phyloP scores from a whole-genome alignment of 1,140 invertebrate genomes.

The Lutraria rhynchaena region DNA sequence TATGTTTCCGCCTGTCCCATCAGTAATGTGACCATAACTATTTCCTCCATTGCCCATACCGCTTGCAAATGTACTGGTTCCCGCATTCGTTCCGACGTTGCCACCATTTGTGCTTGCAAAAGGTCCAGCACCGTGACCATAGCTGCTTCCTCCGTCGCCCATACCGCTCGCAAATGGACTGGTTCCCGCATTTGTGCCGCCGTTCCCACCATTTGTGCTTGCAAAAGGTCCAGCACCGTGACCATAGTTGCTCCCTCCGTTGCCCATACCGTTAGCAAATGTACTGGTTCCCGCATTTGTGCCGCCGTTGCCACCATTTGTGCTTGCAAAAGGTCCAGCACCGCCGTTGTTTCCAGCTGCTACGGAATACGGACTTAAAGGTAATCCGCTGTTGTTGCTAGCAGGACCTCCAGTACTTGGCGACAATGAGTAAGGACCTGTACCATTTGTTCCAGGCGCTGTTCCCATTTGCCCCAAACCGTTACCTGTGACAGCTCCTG shows the following conservation, averaged over 20 bases:
- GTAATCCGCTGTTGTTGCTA: conserved; percentile 2
- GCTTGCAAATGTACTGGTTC: not conserved
- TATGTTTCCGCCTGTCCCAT: conserved; percentile 43
- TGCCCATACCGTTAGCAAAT: conserved; percentile 2
- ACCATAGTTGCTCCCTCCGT: too few relatives aligned
- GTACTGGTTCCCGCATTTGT: not conserved
- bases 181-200: conserved; percentile 43
- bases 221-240: too few relatives aligned
- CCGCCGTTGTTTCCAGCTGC: conserved; percentile 8
- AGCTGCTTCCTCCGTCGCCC: too few relatives aligned
- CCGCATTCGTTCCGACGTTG: not conserved
- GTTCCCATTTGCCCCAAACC: not conserved
- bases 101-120: conserved; percentile 14
- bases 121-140: conserved; percentile 12
- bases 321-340: conserved; percentile 34
- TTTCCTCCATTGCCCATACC: conserved; percentile 9
- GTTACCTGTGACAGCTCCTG: conserved; percentile 20
- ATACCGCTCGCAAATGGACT: too few relatives aligned
- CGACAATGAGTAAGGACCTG: too few relatives aligned
- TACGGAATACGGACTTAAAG: not conserved
- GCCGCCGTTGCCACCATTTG: conserved; percentile 1
- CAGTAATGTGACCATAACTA: conserved; percentile 15
- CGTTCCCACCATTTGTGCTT: conserved; percentile 32
- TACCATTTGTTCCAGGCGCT: not conserved
- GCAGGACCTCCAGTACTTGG: conserved; percentile 1